Evolutionary conservation across 2,888 invertebrate genomes (phyloP).

Genomic region (Perithous albicinctus): DNA sequence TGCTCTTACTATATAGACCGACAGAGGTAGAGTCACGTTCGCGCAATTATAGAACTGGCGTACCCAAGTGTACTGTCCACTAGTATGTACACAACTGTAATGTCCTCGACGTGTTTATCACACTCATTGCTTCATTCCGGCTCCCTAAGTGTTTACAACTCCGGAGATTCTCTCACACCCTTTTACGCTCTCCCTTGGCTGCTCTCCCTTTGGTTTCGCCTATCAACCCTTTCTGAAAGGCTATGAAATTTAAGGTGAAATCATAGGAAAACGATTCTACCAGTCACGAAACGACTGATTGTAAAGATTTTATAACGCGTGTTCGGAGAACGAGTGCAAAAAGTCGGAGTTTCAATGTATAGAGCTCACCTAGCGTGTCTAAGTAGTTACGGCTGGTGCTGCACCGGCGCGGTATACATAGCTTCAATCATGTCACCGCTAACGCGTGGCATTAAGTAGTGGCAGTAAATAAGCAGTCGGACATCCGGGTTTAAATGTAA

Average conservation of each 20-base stretch:
- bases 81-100: slow-evolving; percentile 7
- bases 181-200: not conserved
- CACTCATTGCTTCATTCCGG: slow-evolving; percentile 26
- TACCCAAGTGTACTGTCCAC: slow-evolving; percentile 32
- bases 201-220: not conserved
- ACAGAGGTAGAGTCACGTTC: slow-evolving; percentile 7
- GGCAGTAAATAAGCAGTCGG: slow-evolving; percentile 38
- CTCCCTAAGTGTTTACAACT: not conserved
- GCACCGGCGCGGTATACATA: not conserved
- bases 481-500: slow-evolving; percentile 13
- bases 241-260: not conserved
- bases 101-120: slow-evolving; percentile 25
- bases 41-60: slow-evolving; percentile 18
- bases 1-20: not conserved
- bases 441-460: slow-evolving; percentile 27
- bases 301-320: not conserved
- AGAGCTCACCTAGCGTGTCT: no score
- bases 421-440: not conserved
- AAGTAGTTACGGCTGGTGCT: not conserved
- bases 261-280: not conserved
- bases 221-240: not conserved
- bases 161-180: not conserved
- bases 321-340: not conserved
- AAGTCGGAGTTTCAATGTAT: not conserved
- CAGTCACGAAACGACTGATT: not conserved